Evolutionary conservation across 2,888 invertebrate genomes (phyloP).

Genomic region (Philhelius pedissequus): DNA sequence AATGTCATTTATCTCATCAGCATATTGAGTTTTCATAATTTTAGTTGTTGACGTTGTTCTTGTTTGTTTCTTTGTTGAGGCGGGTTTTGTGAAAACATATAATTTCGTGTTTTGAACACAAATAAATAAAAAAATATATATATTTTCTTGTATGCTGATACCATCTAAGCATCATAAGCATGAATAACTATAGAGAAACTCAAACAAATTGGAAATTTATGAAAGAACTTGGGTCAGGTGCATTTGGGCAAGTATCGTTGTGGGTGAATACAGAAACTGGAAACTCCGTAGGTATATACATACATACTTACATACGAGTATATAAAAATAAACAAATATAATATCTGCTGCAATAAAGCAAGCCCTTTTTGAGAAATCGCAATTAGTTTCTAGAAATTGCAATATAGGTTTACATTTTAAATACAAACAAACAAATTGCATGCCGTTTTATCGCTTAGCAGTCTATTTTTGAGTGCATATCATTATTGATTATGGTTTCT

Average conservation of each 20-base stretch:
- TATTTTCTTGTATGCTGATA: too few species aligned
- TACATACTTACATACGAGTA: background rate
- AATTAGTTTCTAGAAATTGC: background rate
- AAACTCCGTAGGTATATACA: conserved; percentile 81
- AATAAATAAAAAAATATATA: too few species aligned
- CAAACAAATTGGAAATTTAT: conserved; percentile 79
- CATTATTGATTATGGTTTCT: background rate
- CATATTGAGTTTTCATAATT: too few species aligned
- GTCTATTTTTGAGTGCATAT: background rate
- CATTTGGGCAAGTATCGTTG: conserved; percentile 86
- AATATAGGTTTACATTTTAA: too few species aligned
- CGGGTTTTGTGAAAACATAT: too few species aligned
- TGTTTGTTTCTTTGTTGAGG: too few species aligned
- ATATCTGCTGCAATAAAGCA: background rate
- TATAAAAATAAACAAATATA: background rate
- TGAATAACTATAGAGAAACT: background rate
- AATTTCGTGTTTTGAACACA: too few species aligned
- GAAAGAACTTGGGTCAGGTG: conserved; percentile 84
- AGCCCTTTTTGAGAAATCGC: background rate
- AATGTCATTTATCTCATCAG: too few species aligned
- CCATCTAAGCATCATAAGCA: background rate
- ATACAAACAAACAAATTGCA: too few species aligned
- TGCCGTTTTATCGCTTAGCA: background rate
- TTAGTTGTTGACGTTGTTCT: too few species aligned
- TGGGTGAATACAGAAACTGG: conserved; percentile 84